Evolutionary conservation across 2,888 invertebrate genomes (phyloP).

Genomic region (Pachymerium ferrugineum): DNA sequence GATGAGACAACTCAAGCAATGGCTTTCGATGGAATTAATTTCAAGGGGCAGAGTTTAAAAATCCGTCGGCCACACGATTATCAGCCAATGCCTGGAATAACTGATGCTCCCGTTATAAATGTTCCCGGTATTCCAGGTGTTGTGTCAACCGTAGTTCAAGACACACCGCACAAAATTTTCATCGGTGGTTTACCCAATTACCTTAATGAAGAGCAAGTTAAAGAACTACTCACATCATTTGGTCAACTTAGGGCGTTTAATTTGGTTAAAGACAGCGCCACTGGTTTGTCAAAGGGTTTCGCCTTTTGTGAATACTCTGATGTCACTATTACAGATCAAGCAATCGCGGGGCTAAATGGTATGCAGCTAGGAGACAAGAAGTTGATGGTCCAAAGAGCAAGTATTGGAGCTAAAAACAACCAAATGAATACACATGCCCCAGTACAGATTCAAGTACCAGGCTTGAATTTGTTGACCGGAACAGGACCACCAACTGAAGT

Average conservation of each 20-base stretch:
- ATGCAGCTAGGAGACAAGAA: slow-evolving; percentile 99
- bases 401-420: slow-evolving; percentile 88
- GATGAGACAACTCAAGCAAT: slow-evolving; percentile 99
- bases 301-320: slow-evolving; percentile 99
- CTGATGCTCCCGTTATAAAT: slow-evolving; percentile 77
- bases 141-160: slow-evolving; percentile 89
- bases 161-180: slow-evolving; percentile 98
- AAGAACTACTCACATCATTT: slow-evolving; percentile 96
- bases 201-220: slow-evolving; percentile 98
- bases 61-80: slow-evolving; percentile 96
- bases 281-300: slow-evolving; percentile 96
- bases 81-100: slow-evolving; percentile 94
- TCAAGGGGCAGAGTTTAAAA: slow-evolving; percentile 96
- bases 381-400: slow-evolving; percentile 93
- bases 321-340: slow-evolving; percentile 94
- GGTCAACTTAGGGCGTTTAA: slow-evolving; percentile 98
- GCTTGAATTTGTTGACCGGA: slow-evolving; percentile 69
- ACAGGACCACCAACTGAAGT: slow-evolving; percentile 90
- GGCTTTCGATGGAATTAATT: slow-evolving; percentile 99
- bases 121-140: slow-evolving; percentile 64
- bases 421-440: slow-evolving; percentile 55
- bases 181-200: slow-evolving; percentile 98
- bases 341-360: slow-evolving; percentile 95
- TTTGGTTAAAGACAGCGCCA: slow-evolving; percentile 95
- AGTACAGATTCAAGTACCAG: slow-evolving; percentile 91